Evolutionary conservation across 2,888 invertebrate species (phyloP).

Genomic region (Sepiola atlantica): DNA sequence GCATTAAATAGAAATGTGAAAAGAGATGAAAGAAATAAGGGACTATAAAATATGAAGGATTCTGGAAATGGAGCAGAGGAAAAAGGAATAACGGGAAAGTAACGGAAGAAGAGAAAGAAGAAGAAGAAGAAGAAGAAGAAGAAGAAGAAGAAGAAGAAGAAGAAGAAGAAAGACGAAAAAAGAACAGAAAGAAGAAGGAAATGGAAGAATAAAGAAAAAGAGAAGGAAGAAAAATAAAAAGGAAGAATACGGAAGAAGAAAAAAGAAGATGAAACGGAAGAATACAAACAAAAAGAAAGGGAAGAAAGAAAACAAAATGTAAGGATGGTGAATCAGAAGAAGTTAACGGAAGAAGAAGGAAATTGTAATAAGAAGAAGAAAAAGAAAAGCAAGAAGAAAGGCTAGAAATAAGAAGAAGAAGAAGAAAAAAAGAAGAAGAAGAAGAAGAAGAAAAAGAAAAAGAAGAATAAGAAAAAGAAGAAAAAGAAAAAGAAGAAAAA

Average conservation of each 20-base stretch:
- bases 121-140: neutral
- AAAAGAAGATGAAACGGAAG: neutral
- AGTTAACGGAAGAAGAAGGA: neutral
- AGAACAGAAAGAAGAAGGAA: neutral
- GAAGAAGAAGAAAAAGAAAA: no score
- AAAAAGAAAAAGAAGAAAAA: neutral
- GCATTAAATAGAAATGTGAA: neutral
- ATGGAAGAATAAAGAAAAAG: neutral
- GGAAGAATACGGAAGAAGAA: neutral
- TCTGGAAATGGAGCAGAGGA: neutral
- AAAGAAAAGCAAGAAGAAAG: no score
- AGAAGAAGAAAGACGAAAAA: neutral
- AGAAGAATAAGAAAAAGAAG: neutral
- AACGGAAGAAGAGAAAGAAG: neutral
- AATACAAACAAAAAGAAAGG: neutral
- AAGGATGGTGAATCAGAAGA: neutral
- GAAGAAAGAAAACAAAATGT: no score
- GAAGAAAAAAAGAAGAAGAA: no score
- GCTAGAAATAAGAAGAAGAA: no score
- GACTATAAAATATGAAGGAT: neutral
- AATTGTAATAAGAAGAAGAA: no score
- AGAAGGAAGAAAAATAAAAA: neutral
- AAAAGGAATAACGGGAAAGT: neutral
- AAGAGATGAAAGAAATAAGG: neutral
- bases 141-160: neutral